Evolutionary conservation across 1,140 invertebrate genomes (phyloP), one percentile per base, ranked within the genome.

Genomic region (Drosophila ogumai): DNA sequence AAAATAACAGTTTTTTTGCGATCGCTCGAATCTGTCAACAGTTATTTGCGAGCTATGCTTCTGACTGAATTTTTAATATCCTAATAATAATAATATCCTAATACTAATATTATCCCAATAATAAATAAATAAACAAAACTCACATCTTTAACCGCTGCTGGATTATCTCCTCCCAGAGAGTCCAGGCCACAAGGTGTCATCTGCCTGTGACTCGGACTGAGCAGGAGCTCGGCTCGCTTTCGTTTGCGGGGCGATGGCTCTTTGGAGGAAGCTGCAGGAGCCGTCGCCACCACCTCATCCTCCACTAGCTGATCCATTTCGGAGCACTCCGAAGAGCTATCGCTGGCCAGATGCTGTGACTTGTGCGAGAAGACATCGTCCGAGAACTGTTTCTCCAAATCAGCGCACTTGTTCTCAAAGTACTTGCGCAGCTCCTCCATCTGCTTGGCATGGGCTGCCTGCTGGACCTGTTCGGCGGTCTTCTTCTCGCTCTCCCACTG

Each of bases 341-440:
- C 85, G 13, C 76, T 77, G 10, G 54, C 76, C 56, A 80, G 40
- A 28, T 81, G 73, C 71, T 94, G 94, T 3, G 94, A 95, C n/a
- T 95, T 94, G 68, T 95, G 95, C 80, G 95, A 96, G 66, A 95
- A 95, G 32, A 96, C 91, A 73, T 96, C 95, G 71, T 96, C 95
- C 0, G 95, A 95, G 82, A 95, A 95, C 93, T 96, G 95, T 81
- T 96, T 96, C 90, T 96, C 95, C 92, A 97, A 94, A 75, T 96
- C 95, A 0, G 95, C 93, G 84, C 96, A 96, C 88, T 96, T 96
- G 84, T 95, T 94, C 71, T 96, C 96, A 82, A 96, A 97, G 80
- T 96, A 97, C 2, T 94, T 96, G 47, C 96, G 93, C 22, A 97
- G 80, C 73, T 96, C 95, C 85, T 96, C 96, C 94, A 96, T 95